Evolutionary conservation across 2,888 invertebrate genomes (phyloP), one percentile per base, ranked within the genome.

Genomic region (Hydropsyche betteni): DNA sequence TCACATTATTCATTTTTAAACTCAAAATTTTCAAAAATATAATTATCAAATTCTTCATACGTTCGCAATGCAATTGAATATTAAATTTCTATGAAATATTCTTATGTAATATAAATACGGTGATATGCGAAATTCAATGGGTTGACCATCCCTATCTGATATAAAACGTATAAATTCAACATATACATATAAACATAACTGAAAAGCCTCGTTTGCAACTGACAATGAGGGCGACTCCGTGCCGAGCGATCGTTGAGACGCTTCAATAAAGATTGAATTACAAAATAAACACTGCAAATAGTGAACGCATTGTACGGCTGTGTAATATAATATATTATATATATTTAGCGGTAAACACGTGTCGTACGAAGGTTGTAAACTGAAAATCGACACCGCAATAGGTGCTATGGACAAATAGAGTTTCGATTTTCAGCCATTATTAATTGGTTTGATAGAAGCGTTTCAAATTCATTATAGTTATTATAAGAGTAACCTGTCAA

Each of bases 261-360:
- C 70, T 69, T 74, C 74, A 74, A 76, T 76, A 76, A 76, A 76
- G 74, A 76, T 76, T 64, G 74, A 74, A 74, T 76, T 74, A 76
- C 76, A 76, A 76, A 76, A 76, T 76, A 74, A 76, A 76, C 73
- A 71, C 44, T 44, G 6, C 7, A 16, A 50, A 50, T 34, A 53
- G 50, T n/a, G 36, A 61, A 61, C 50, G 38, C 50, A 61, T 34
- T 44, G 36, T n/a, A 36, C 64, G 8, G 24, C 24, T 2, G 24
- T 24, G 24, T 24, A 24, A 24, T 24, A 24, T 61, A 2, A 33
- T 24, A 33, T 61, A 33, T 24, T 16, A 55, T 55, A 55, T 55
- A 16, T n/a, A 55, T 14, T 55, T 10, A 55, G 55, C 16, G 55
- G 12, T 2, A 16, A 14, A 55, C n/a, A 16, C 2, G 24, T 24